phyloP scores from a whole-genome alignment of 2,113 vertebrate genomes.

The Oryzias curvinotus region DNA sequence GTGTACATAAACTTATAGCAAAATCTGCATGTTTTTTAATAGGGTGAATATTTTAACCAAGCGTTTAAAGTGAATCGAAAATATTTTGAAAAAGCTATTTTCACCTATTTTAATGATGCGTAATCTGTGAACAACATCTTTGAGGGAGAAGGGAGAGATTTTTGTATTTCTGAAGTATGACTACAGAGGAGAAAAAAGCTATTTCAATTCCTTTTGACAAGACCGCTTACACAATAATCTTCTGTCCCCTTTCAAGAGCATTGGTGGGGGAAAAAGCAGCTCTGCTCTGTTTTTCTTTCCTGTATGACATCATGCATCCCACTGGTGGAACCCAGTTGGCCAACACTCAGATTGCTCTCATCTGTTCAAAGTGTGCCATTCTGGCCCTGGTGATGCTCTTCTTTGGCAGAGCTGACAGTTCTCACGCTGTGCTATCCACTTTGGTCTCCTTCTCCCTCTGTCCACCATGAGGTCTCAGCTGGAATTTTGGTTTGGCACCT shows the following conservation, averaged over 20 bases:
- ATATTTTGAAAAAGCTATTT: no score
- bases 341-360: slow-evolving; percentile 59
- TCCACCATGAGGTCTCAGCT: slow-evolving; percentile 53
- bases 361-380: slow-evolving; percentile 68
- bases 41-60: no score
- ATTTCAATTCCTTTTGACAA: neutral
- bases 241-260: slow-evolving; percentile 6
- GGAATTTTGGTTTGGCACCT: slow-evolving; percentile 51
- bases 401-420: slow-evolving; percentile 44
- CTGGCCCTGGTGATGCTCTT: slow-evolving; percentile 48
- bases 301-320: slow-evolving; percentile 58
- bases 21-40: no score
- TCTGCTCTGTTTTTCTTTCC: slow-evolving; percentile 32
- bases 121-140: no score
- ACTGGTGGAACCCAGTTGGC: slow-evolving; percentile 58
- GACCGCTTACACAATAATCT: neutral
- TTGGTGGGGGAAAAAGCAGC: neutral
- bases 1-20: no score
- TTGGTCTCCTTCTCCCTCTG: slow-evolving; percentile 39
- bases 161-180: no score
- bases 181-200: neutral
- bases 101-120: no score
- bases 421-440: slow-evolving; percentile 52
- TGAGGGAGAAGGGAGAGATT: no score
- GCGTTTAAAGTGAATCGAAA: no score